Evolutionary conservation across 2,888 invertebrate genomes (phyloP).

Genomic region (Ryuthela nishihirai): DNA sequence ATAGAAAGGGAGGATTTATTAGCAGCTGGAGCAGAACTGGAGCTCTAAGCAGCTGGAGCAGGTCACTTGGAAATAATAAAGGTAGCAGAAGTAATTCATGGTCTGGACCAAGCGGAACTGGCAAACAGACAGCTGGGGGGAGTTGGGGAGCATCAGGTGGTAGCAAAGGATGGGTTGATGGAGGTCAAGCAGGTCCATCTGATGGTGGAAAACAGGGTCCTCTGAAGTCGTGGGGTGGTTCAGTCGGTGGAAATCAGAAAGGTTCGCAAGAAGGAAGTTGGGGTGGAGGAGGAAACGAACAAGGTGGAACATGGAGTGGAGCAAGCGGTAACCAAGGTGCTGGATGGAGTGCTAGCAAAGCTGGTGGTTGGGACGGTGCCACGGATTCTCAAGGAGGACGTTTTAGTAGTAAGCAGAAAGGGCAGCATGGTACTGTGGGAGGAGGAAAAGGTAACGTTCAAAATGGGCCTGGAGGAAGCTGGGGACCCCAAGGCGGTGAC

Average conservation of each 20-base stretch:
- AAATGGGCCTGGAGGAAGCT: neutral
- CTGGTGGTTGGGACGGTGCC: neutral
- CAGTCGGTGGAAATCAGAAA: neutral
- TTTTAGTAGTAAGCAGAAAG: no score
- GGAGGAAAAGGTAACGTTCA: neutral
- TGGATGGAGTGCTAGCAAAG: neutral
- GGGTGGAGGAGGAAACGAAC: neutral
- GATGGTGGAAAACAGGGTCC: neutral
- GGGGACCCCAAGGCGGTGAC: neutral
- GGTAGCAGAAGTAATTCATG: no score
- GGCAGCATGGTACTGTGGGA: neutral
- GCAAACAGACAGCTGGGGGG: no score
- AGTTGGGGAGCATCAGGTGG: no score
- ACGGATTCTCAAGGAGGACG: no score
- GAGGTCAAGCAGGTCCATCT: neutral
- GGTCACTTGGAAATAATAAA: no score
- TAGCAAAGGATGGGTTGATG: no score
- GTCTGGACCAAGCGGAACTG: no score
- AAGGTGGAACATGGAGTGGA: neutral
- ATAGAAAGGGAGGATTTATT: no score
- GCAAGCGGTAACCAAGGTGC: neutral
- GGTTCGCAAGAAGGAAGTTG: neutral
- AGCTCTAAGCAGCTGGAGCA: no score
- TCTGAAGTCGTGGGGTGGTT: neutral
- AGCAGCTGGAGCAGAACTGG: no score